Evolutionary conservation across 1,140 invertebrate species (phyloP), one percentile per base, ranked within the genome.

Genomic region (Pentalonia nigronervosa): DNA sequence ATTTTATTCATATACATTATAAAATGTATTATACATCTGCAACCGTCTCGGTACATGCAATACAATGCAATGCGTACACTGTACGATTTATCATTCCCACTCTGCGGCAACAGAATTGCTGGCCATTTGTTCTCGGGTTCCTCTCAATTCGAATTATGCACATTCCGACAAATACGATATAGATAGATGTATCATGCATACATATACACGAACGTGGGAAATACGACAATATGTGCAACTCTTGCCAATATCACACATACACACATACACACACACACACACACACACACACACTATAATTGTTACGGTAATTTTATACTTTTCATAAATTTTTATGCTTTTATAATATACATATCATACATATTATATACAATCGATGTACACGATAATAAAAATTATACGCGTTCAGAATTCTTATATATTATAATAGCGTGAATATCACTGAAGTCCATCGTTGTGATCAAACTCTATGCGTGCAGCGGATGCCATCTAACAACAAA

Each of bases 71-170:
- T 41, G 41, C 76, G 81, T 41, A 41, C 36, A 23, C 34, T n/a
- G 41, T 83, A 36, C 81, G 81, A 83, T 83, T 83, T 83, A 83
- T 83, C 81, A 83, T 83, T 83, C 36, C 36, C 34, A 83, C 21
- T 83, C n/a, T 23, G 21, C 36, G 34, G 8, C 20, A 11, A 34
- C 81, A 41, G 81, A 41, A 36, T 83, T 41, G 34, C 60, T 14
- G 60, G 60, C 30, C n/a, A 76, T 84, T 41, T 84, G 83, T 84
- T 41, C 34, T 84, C 23, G 21, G 41, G 36, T 84, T 84, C 21
- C 83, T 84, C 41, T 84, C 83, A 9, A 45, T 87, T 47, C 86
- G 30, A 50, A 88, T 88, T 88, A 48, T 50, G 17, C 86, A 34
- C 86, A 50, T 88, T 88, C 86, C 47, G 86, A 88, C 30, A 88